Evolutionary conservation across 2,113 vertebrate genomes (phyloP).

Genomic region (Lamprologus ornatipinnis): DNA sequence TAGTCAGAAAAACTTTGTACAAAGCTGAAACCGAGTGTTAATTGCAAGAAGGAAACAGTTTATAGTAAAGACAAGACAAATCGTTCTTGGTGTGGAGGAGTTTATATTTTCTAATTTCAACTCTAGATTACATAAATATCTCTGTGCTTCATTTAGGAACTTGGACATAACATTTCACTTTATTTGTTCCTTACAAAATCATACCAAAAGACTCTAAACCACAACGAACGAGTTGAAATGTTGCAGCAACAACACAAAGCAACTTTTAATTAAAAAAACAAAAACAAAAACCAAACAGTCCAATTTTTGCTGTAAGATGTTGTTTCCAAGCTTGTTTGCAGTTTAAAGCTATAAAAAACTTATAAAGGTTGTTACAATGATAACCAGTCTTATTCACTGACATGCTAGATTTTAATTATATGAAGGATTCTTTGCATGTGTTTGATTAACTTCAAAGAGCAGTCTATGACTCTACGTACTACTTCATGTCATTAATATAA

Average conservation of each 20-base stretch:
- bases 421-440: not conserved
- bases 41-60: constrained; percentile 7
- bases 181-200: not conserved
- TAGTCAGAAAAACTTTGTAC: not conserved
- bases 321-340: not conserved
- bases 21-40: not conserved
- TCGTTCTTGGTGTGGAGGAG: not conserved
- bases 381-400: not conserved
- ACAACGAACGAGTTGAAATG: not conserved
- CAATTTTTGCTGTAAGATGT: not conserved
- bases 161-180: not conserved
- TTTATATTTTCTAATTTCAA: constrained; percentile 5
- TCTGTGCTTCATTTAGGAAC: not conserved
- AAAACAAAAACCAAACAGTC: not conserved
- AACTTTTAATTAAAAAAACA: not conserved
- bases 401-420: not conserved
- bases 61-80: not conserved
- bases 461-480: not conserved
- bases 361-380: not conserved
- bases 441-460: not conserved
- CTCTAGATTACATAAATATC: not conserved
- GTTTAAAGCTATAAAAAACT: not conserved
- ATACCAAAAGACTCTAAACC: not conserved
- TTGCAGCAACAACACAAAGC: not conserved
- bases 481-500: not conserved